Conservation (phyloP, 2,888 invertebrate species). For the Eretmocerus hayati region DNA sequence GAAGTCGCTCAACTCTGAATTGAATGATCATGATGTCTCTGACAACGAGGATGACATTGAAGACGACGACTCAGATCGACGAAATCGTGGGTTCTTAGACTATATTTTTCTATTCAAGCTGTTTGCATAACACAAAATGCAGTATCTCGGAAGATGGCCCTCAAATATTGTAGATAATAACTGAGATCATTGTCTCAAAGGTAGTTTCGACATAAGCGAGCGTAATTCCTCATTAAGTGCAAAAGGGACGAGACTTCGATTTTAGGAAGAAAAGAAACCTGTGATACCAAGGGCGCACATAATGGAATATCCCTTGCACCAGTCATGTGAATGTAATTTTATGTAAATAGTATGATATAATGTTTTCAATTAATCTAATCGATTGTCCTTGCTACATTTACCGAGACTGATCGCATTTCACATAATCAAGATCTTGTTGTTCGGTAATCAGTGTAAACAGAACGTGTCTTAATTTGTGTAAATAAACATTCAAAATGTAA, state of each 20-base stretch:
- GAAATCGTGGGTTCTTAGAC: slow-evolving; percentile 34
- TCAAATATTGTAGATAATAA: no score
- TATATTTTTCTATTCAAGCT: slow-evolving; percentile 38
- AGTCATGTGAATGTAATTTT: slow-evolving; percentile 14
- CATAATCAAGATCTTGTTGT: slow-evolving; percentile 9
- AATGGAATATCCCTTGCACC: slow-evolving; percentile 3
- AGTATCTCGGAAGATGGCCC: no score
- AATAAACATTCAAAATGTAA: slow-evolving; percentile 11
- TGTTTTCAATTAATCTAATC: slow-evolving; percentile 6
- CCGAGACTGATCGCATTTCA: slow-evolving; percentile 14
- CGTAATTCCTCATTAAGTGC: slow-evolving; percentile 2
- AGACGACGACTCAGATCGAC: slow-evolving; percentile 15
- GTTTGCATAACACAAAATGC: slow-evolving; percentile 32
- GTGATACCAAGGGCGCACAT: slow-evolving; percentile 14
- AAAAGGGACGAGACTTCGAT: no score
- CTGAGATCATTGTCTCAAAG: slow-evolving; percentile 1
- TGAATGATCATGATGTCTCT: neutral
- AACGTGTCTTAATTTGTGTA: slow-evolving; percentile 14
- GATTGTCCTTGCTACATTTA: slow-evolving; percentile 8
- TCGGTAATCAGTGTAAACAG: no score
- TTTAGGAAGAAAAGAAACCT: no score
- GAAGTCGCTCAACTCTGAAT: neutral
- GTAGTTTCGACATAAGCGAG: slow-evolving; percentile 2
- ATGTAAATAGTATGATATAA: slow-evolving; percentile 16
- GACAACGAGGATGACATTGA: slow-evolving; percentile 8